Conservation (phyloP, 2,113 vertebrate genomes). For the Triplophysa tibetana region DNA sequence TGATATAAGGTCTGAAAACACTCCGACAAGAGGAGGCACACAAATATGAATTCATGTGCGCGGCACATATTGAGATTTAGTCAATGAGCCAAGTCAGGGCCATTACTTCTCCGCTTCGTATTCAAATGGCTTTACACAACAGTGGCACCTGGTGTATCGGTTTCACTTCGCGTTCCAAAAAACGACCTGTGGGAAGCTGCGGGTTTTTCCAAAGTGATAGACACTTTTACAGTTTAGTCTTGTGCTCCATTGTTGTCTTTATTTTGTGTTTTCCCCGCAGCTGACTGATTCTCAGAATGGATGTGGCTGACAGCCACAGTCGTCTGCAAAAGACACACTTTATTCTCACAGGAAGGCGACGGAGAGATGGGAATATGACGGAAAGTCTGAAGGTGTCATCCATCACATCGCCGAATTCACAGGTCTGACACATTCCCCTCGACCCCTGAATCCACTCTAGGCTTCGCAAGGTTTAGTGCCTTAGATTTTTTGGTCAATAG, state of each 20-base stretch:
- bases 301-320: constrained; percentile 37
- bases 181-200: not conserved
- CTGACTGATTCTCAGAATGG: constrained; percentile 43
- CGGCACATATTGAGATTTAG: constrained; percentile 28
- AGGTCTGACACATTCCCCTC: constrained; percentile 52
- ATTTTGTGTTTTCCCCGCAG: constrained; percentile 44
- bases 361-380: constrained; percentile 50
- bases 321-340: constrained; percentile 49
- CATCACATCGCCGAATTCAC: constrained; percentile 56
- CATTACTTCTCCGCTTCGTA: constrained; percentile 30
- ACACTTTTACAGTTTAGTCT: constrained; percentile 39
- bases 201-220: constrained; percentile 34
- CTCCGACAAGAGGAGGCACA: constrained; percentile 54
- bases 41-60: constrained; percentile 37
- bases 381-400: constrained; percentile 56
- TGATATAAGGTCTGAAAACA: constrained; percentile 64
- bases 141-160: not conserved
- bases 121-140: constrained; percentile 28
- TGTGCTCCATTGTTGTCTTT: constrained; percentile 46
- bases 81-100: constrained; percentile 25
- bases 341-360: constrained; percentile 42
- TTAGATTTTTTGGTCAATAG: constrained; percentile 33
- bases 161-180: not conserved
- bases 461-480: constrained; percentile 24
- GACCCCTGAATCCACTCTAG: constrained; percentile 2